Percentiles rank a stretch among this genome's conserved stretches.
Conservation (phyloP, 2,113 vertebrate species). For the Sceloporus tristichus region DNA sequence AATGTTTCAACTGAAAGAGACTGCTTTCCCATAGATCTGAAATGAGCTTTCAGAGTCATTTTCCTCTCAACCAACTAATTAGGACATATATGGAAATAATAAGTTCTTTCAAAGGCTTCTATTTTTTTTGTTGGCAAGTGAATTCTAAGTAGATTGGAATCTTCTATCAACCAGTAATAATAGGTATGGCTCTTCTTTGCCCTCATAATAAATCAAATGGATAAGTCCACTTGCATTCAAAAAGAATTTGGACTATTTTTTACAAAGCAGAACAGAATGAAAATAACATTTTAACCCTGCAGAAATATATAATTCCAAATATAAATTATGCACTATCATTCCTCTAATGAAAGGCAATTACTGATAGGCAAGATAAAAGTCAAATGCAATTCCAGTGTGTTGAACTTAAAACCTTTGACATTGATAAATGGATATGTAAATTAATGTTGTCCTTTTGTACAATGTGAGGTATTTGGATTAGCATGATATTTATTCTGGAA, state of each 20-base stretch:
- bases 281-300: conserved; percentile 27
- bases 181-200: conserved; percentile 7
- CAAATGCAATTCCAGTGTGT: conserved; percentile 48
- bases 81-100: conserved; percentile 31
- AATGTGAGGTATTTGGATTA: conserved; percentile 47
- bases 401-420: conserved; percentile 53
- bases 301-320: conserved; percentile 49
- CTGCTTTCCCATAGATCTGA: not conserved
- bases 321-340: conserved; percentile 47
- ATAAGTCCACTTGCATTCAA: not conserved
- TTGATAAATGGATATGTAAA: conserved; percentile 60
- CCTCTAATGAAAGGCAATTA: conserved; percentile 59
- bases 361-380: conserved; percentile 63
- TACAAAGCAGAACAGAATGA: conserved; percentile 36
- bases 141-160: conserved; percentile 40
- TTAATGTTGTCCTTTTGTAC: conserved; percentile 37
- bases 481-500: conserved; percentile 50
- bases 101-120: conserved; percentile 40
- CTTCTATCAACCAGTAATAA: conserved; percentile 47
- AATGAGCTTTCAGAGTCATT: conserved; percentile 39
- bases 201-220: conserved; percentile 49
- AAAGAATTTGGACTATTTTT: conserved; percentile 41
- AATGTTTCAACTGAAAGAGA: conserved; percentile 30
- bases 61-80: conserved; percentile 11
- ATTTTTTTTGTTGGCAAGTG: conserved; percentile 40